A percentile compares a stretch with the other conserved stretches of the same genome.
phyloP scores from a whole-genome alignment of 2,113 vertebrate genomes.

The Myocastor coypus region DNA sequence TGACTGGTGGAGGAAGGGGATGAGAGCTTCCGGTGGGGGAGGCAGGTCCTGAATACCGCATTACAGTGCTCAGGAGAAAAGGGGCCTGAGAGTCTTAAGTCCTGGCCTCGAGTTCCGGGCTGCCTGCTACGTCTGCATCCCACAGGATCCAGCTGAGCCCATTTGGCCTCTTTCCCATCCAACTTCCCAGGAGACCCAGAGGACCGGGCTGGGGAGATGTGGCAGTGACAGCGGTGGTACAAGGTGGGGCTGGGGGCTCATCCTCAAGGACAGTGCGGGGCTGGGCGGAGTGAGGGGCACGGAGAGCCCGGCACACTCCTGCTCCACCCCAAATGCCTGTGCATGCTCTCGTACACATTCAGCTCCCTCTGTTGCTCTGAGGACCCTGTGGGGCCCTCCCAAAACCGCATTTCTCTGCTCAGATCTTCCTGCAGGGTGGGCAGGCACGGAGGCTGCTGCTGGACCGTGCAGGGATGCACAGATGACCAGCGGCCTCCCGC shows the following conservation, averaged over 20 bases:
- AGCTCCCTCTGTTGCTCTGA: not conserved
- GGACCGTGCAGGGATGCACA: not conserved
- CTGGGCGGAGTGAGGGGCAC: not conserved
- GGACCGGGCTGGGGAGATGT: not conserved
- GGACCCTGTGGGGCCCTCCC: not conserved
- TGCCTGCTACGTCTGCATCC: not conserved
- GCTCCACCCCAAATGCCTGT: not conserved
- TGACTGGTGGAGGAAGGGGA: constrained; percentile 7
- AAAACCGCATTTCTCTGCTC: not conserved
- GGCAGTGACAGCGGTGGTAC: not conserved
- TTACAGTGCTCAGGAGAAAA: not conserved
- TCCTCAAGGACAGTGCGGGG: not conserved
- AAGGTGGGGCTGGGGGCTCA: not conserved
- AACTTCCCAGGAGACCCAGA: not conserved
- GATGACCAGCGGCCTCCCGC: not conserved
- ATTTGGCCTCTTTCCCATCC: not conserved
- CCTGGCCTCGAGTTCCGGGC: not conserved
- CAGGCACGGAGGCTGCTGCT: not conserved
- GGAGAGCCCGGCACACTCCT: not conserved
- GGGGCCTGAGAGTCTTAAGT: not conserved
- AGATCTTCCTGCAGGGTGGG: not conserved
- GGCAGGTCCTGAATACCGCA: not conserved
- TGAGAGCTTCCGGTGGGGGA: not conserved
- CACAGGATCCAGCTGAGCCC: not conserved
- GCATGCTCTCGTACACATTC: too few species aligned